Conservation (phyloP, 2,888 invertebrate genomes). For the Abscondita cerata region DNA sequence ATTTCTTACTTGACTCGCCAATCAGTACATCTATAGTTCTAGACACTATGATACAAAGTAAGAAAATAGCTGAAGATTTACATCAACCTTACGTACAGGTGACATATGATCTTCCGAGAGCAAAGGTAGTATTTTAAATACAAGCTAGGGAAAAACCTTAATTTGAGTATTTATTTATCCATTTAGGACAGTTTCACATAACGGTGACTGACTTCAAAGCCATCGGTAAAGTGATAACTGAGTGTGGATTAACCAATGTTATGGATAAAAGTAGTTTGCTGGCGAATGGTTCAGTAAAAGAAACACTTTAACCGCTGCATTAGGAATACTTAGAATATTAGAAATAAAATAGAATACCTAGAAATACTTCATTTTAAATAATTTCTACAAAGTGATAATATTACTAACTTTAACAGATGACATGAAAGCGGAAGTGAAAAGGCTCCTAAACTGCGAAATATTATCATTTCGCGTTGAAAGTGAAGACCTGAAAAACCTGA, state of each 20-base stretch:
- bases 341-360: too few relatives aligned
- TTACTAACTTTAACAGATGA: slow-evolving; percentile 12
- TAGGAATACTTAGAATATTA: too few relatives aligned
- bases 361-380: slow-evolving; percentile 30
- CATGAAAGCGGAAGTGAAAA: not conserved
- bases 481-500: slow-evolving; percentile 23
- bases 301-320: slow-evolving; percentile 48
- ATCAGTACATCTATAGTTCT: slow-evolving; percentile 31
- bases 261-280: slow-evolving; percentile 40
- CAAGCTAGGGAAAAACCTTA: slow-evolving; percentile 40
- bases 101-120: slow-evolving; percentile 49
- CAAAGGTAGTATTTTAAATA: slow-evolving; percentile 43
- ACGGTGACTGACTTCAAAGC: slow-evolving; percentile 44
- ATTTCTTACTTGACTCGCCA: slow-evolving; percentile 1
- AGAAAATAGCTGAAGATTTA: slow-evolving; percentile 40
- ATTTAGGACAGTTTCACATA: slow-evolving; percentile 49
- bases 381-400: slow-evolving; percentile 19
- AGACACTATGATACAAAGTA: slow-evolving; percentile 40
- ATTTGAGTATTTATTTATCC: slow-evolving; percentile 49
- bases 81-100: slow-evolving; percentile 38
- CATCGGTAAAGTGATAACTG: slow-evolving; percentile 42
- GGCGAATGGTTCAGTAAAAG: slow-evolving; percentile 42
- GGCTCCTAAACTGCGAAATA: slow-evolving; percentile 8
- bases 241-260: slow-evolving; percentile 36
- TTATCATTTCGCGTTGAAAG: slow-evolving; percentile 15